A percentile compares a stretch with the other conserved stretches of the same genome.
These are phyloP conservation scores for Sinotaia quadrata DNA, from an alignment of 2,888 invertebrate species.

Conservation along the genomic window DNA sequence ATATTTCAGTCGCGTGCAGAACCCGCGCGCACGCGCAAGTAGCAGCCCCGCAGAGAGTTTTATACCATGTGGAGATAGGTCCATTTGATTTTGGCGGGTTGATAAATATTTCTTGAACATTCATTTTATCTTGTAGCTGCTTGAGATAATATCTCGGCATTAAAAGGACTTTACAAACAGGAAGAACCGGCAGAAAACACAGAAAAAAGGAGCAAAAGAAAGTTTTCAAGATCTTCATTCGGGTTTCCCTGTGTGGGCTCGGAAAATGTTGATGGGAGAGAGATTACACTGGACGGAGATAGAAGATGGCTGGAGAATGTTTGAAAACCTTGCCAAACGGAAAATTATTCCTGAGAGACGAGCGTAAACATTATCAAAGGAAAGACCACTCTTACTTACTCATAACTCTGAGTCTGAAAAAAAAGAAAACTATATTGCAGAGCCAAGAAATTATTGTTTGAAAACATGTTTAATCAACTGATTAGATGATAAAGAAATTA, in stretches of 20 bases:
- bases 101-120: slow-evolving; percentile 28
- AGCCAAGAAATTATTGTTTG: no score
- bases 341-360: slow-evolving; percentile 20
- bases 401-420: background rate
- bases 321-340: slow-evolving; percentile 26
- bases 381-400: background rate
- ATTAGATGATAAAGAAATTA: no score
- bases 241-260: slow-evolving; percentile 8
- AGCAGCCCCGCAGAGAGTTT: slow-evolving; percentile 27
- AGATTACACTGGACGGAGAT: slow-evolving; percentile 21
- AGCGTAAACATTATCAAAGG: slow-evolving; percentile 2
- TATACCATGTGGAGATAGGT: slow-evolving; percentile 25
- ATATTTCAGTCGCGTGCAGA: slow-evolving; percentile 27
- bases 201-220: background rate
- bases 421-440: no score
- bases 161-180: background rate
- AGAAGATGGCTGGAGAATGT: slow-evolving; percentile 15
- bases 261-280: slow-evolving; percentile 8
- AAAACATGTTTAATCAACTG: no score
- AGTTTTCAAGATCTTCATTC: background rate
- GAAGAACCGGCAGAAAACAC: background rate
- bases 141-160: slow-evolving; percentile 23
- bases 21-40: slow-evolving; percentile 25
- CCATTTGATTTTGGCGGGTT: slow-evolving; percentile 28
- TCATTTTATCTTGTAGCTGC: slow-evolving; percentile 28